Conservation (phyloP, 2,113 vertebrate genomes). For the Microcebus murinus region DNA sequence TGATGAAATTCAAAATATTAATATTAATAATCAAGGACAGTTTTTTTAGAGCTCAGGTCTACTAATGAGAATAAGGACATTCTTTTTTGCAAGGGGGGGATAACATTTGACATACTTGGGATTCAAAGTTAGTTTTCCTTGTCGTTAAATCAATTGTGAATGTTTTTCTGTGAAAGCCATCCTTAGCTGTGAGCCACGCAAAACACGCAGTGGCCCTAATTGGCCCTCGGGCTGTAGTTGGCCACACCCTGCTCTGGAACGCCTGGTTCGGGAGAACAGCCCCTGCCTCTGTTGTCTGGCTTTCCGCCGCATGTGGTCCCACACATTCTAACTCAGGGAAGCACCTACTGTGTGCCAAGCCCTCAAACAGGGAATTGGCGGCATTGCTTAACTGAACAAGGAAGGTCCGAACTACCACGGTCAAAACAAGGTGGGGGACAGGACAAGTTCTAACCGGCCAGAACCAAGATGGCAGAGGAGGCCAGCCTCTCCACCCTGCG, state of each 20-base stretch:
- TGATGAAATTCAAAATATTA: constrained; percentile 45
- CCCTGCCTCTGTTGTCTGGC: not conserved
- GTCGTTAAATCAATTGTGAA: not conserved
- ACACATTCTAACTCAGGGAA: not conserved
- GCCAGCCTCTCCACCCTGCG: no score
- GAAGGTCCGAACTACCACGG: no score
- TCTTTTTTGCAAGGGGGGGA: not conserved
- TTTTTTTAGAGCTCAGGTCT: not conserved
- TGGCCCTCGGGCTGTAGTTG: not conserved
- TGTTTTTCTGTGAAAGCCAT: not conserved
- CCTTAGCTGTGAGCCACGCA: not conserved
- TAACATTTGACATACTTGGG: not conserved
- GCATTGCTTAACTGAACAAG: no score
- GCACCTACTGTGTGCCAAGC: not conserved
- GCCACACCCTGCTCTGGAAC: not conserved
- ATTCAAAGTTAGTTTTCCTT: not conserved
- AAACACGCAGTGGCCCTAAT: not conserved
- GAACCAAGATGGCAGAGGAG: no score
- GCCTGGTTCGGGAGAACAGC: not conserved
- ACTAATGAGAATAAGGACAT: not conserved
- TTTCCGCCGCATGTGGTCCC: not conserved
- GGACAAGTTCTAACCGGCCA: no score
- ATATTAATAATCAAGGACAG: not conserved
- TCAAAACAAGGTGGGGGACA: no score
- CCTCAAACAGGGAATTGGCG: no score